Evolutionary conservation across 2,797 vertebrate genomes (phyloP).

Genomic region (Chiroxiphia lanceolata): DNA sequence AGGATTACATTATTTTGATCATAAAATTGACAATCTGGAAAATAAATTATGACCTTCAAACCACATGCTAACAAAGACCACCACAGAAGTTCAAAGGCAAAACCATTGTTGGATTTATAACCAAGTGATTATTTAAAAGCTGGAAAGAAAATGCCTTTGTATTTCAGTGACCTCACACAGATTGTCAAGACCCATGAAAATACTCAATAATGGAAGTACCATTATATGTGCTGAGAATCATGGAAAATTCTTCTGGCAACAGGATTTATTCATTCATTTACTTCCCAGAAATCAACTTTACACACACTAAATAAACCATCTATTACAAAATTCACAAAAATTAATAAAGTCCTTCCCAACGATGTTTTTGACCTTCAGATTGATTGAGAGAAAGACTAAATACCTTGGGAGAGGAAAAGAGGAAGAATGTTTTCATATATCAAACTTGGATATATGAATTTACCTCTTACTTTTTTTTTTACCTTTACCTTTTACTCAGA

Average conservation of each 20-base stretch:
- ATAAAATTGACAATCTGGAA: not conserved
- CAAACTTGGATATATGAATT: too few species aligned
- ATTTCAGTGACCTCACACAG: not conserved
- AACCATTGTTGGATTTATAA: not conserved
- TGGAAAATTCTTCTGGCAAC: not conserved
- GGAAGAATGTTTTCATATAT: not conserved
- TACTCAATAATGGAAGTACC: not conserved
- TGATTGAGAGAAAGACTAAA: not conserved
- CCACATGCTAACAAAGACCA: not conserved
- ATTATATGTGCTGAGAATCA: not conserved
- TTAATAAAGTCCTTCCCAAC: not conserved
- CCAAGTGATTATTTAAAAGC: not conserved
- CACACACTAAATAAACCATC: not conserved
- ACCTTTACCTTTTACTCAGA: too few species aligned
- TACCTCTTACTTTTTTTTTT: too few species aligned
- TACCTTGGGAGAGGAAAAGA: not conserved
- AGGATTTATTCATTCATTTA: not conserved
- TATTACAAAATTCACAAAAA: not conserved
- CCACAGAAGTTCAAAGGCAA: not conserved
- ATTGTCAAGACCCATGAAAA: not conserved
- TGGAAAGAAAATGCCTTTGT: not conserved
- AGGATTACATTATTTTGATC: conserved; percentile 5
- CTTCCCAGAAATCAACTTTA: not conserved
- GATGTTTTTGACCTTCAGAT: not conserved
- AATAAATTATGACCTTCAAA: not conserved